Conservation (phyloP, 2,797 vertebrate species). For the Garrulus glandarius region DNA sequence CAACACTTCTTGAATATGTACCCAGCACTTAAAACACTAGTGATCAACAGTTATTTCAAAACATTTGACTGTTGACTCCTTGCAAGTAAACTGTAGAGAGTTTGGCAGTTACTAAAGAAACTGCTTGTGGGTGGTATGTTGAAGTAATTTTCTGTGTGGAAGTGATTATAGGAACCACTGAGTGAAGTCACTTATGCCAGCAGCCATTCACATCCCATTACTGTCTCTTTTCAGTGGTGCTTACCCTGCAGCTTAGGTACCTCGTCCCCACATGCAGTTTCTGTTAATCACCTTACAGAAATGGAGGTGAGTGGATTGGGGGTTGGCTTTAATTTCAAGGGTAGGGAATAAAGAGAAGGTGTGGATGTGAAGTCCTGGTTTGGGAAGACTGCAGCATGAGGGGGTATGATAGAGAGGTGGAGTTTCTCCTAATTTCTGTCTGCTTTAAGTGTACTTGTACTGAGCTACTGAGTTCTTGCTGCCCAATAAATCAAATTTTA, state of each 20-base stretch:
- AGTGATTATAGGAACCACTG: neutral
- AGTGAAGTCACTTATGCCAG: neutral
- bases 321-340: neutral
- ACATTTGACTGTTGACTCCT: neutral
- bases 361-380: neutral
- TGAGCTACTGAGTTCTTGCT: neutral
- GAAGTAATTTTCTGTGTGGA: neutral
- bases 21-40: neutral
- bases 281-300: neutral
- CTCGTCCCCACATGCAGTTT: neutral
- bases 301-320: neutral
- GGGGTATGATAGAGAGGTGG: fast-evolving
- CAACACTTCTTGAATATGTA: neutral
- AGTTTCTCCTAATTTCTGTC: neutral
- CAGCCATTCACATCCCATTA: neutral
- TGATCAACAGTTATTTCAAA: neutral
- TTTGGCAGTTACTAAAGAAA: neutral
- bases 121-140: neutral
- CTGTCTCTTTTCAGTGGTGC: neutral
- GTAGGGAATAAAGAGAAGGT: neutral
- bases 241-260: neutral
- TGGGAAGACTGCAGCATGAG: neutral
- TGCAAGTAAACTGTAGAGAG: neutral
- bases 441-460: neutral
- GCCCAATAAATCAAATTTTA: neutral